Percentiles rank a stretch among this genome's conserved stretches.
Conservation (phyloP, 2,113 vertebrate genomes). For the Dicaeum eximium region DNA sequence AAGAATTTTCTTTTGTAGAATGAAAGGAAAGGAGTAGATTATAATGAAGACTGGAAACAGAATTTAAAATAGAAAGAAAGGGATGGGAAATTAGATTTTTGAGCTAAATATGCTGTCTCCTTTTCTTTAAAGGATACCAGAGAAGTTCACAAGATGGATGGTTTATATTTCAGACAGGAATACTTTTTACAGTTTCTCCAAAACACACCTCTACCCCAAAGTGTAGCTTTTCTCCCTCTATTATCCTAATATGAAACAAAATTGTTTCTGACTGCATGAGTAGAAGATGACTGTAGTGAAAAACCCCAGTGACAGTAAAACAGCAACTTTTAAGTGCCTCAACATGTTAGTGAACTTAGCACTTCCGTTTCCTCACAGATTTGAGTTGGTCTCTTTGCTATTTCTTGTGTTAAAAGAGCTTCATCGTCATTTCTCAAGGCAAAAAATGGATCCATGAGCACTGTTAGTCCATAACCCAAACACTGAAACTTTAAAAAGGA, state of each 20-base stretch:
- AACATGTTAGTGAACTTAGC: not conserved
- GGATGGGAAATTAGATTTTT: not conserved
- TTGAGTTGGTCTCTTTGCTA: not conserved
- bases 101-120: not conserved
- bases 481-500: not conserved
- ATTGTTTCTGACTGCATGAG: not conserved
- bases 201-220: not conserved
- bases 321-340: not conserved
- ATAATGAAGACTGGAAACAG: not conserved
- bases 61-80: not conserved
- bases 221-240: accelerated
- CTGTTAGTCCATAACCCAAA: not conserved
- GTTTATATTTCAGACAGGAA: not conserved
- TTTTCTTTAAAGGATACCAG: not conserved
- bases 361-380: not conserved
- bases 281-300: not conserved
- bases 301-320: not conserved
- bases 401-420: not conserved
- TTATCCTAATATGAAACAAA: not conserved
- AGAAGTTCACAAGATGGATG: not conserved
- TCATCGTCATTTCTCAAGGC: not conserved
- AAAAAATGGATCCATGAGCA: not conserved
- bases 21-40: not conserved
- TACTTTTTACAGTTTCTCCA: not conserved
- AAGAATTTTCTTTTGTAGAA: not conserved